phyloP scores from a whole-genome alignment of 2,113 vertebrate genomes.

The Propithecus coquereli region DNA sequence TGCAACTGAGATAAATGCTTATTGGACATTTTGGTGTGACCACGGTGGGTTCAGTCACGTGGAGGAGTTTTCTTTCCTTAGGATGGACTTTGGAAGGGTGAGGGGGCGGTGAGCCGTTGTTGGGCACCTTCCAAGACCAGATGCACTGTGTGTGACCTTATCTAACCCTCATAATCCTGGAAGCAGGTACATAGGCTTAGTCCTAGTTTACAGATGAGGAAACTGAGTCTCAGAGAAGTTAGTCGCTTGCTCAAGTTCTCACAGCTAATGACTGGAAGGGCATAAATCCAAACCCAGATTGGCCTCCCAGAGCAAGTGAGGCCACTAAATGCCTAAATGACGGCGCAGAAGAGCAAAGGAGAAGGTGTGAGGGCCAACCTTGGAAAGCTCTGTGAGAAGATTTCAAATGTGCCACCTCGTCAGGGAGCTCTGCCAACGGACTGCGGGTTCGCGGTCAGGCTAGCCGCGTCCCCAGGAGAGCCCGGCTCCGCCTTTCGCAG shows the following conservation, averaged over 20 bases:
- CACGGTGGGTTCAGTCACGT: not conserved
- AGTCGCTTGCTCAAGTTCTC: not conserved
- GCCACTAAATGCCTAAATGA: accelerated
- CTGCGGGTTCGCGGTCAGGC: accelerated
- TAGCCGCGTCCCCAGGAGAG: not conserved
- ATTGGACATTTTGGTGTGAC: not conserved
- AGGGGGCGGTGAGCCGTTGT: too few species aligned
- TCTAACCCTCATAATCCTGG: not conserved
- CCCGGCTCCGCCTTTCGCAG: not conserved
- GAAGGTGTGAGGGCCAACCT: not conserved
- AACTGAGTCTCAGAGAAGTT: not conserved
- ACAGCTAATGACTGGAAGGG: accelerated
- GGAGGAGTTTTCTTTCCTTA: too few species aligned
- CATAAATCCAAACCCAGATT: accelerated
- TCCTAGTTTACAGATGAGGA: not conserved
- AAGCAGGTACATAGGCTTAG: not conserved
- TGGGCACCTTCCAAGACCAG: not conserved
- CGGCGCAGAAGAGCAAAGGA: not conserved
- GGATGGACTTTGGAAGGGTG: not conserved
- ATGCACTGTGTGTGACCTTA: accelerated
- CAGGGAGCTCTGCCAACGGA: accelerated
- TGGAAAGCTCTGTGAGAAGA: not conserved
- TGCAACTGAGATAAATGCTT: not conserved
- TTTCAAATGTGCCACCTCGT: accelerated
- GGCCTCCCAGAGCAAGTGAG: not conserved